Base-by-base conservation (phyloP, 2,797 vertebrate species). In the Hypotaenidia philippensis region DNA sequence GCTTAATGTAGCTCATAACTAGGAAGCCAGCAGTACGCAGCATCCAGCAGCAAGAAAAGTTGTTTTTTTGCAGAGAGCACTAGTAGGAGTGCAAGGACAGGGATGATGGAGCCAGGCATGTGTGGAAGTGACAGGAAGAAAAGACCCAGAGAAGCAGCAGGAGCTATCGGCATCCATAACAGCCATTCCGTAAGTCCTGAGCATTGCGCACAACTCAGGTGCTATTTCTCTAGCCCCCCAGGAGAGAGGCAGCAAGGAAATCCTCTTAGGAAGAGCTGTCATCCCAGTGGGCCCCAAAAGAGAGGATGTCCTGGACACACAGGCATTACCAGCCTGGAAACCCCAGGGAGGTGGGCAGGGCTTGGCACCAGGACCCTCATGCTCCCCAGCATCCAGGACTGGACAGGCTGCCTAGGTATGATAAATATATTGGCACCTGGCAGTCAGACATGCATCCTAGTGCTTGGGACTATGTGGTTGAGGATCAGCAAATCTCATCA, bases 121-220 rank as follows among this genome's bases (percentile, higher is more conserved):
- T 56, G 5, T 70, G 32, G 38, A 66, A 81, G 25, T 22, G 19
- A 25, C 2, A 17, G 17, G 7, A 70, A 20, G 21, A 49, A 13
- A 29, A 65, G 16, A 38, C 1, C 3, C 19, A 26, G 13, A 38
- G 27, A 77, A 83, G 47, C 2, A 3, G 13, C 13, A 50, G 45
- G 29, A 76, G 38, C 7, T 47, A 55, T 26, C 0, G 25, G 15
- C 13, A 22, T 5, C 7, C 1, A 0, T 2, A 25, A 12, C 38
- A 64, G 13, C 5, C 1, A 2, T 2, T 9, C 44, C 13, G 3
- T 20, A 59, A 64, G 41, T 50, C 18, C n/a, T 2, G 1, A 80
- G 40, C 29, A 52, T 5, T 0, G 0, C 15, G 29, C 2, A 1
- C 8, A 25, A 5, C 14, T 56, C 40, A 47, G 0, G 0, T 14